Evolutionary conservation across 2,888 invertebrate species (phyloP), one percentile per base, ranked within the genome.

Genomic region (Himalopsyche tibetana): DNA sequence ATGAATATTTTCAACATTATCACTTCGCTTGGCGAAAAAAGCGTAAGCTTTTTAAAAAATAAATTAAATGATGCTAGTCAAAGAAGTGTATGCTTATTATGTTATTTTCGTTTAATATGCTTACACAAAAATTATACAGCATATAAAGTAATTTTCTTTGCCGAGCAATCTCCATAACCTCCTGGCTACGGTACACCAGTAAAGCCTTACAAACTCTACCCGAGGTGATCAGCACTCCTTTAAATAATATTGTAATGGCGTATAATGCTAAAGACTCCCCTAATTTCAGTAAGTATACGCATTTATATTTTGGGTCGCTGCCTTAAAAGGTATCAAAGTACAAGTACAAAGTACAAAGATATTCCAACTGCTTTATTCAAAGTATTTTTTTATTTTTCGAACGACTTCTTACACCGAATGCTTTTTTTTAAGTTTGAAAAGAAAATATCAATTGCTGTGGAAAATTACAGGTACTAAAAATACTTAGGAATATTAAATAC

Each of bases 291-390:
- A 63, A 63, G 63, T 63, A 63, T 63, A 63, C 19, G 63, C 63
- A 19, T 63, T 63, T 63, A 63, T 63, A 63, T 63, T 63, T 63
- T 11, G 63, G 63, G 63, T 28, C 63, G 63, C 63, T 63, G 63
- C 63, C 63, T 63, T 63, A 19, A 63, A 63, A 63, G 63, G 63
- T 28, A 28, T 28, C 19, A 19, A 19, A 63, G 19, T 63, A 63
- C 63, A n/a, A n/a, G n/a, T 19, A 63, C 63, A 63, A 63, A 19
- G 63, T 19, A 19, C 63, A 63, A 63, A 19, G 63, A 19, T 63
- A 63, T 63, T 63, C 63, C 63, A 63, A 63, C 63, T n/a, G 63
- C 63, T 63, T n/a, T 63, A 63, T 63, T 63, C 63, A 63, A 63
- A 63, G n/a, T 6, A 63, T 19, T 19, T 63, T 63, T 63, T 63